Conservation (phyloP, 2,797 vertebrate genomes). For the Lepus townsendii region DNA sequence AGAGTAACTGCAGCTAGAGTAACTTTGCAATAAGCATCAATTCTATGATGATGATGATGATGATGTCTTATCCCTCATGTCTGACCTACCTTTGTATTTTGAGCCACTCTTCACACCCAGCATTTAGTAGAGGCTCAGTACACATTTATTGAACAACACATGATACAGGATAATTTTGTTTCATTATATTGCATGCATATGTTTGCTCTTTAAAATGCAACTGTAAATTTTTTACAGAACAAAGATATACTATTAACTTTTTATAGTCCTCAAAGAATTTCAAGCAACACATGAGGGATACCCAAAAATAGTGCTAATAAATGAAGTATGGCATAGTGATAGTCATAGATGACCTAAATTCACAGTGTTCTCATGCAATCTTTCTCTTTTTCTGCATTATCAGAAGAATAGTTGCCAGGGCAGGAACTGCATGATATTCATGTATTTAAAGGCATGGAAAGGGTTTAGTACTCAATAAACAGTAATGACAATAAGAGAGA, state of each 20-base stretch:
- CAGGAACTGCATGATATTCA: conserved; percentile 2
- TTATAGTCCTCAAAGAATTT: conserved; percentile 4
- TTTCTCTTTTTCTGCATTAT: background rate
- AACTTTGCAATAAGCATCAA: background rate
- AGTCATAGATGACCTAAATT: conserved; percentile 24
- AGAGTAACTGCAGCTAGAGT: background rate
- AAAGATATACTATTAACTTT: background rate
- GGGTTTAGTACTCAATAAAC: conserved; percentile 23
- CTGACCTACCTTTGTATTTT: background rate
- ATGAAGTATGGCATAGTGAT: conserved; percentile 24
- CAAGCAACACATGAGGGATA: background rate
- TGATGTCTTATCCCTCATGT: background rate
- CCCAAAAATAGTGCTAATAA: conserved; percentile 34
- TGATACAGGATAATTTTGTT: background rate
- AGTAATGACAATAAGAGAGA: conserved; percentile 48
- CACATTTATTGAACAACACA: background rate
- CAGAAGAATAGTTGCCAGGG: background rate
- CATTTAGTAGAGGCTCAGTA: background rate
- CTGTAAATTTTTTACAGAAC: background rate
- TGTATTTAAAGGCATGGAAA: conserved; percentile 29
- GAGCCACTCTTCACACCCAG: background rate
- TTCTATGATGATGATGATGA: background rate
- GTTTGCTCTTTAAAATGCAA: background rate
- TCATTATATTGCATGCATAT: background rate
- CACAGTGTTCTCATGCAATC: background rate